phyloP scores from a whole-genome alignment of 2,888 invertebrate species.

The Cinara cedri region DNA sequence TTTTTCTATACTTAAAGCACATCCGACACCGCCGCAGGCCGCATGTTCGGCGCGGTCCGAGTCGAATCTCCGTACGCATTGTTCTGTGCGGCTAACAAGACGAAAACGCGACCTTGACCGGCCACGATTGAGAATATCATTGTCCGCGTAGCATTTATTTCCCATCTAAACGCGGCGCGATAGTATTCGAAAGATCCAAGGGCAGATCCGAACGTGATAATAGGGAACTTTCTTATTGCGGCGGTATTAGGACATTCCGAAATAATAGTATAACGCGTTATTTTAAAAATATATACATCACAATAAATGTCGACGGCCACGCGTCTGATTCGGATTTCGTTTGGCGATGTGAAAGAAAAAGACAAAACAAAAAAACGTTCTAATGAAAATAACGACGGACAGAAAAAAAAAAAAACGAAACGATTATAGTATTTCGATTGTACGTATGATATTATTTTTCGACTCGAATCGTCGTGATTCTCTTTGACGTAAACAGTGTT shows the following conservation, averaged over 20 bases:
- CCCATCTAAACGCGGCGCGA: constrained; percentile 8
- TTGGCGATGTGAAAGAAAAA: no score
- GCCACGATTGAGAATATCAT: constrained; percentile 50
- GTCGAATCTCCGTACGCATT: constrained; percentile 22
- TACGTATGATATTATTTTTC: no score
- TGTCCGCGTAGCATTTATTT: constrained; percentile 34
- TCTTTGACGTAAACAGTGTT: no score
- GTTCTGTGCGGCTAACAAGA: constrained; percentile 35
- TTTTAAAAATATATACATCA: no score
- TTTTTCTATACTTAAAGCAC: constrained; percentile 11
- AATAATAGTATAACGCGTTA: no score
- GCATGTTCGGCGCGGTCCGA: constrained; percentile 28
- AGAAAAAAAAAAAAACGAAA: no score
- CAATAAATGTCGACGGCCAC: no score
- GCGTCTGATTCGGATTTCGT: no score
- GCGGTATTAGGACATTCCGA: neutral
- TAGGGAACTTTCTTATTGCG: constrained; percentile 11
- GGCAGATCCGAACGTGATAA: constrained; percentile 17
- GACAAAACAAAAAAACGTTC: no score
- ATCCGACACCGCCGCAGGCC: neutral
- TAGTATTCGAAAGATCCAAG: constrained; percentile 30
- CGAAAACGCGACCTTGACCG: constrained; percentile 54
- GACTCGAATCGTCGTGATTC: no score
- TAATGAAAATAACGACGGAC: no score
- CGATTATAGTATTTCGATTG: no score